Percentiles rank a stretch among this genome's conserved stretches.
phyloP scores from a whole-genome alignment of 2,113 vertebrate genomes.

The Patagioenas fasciata region DNA sequence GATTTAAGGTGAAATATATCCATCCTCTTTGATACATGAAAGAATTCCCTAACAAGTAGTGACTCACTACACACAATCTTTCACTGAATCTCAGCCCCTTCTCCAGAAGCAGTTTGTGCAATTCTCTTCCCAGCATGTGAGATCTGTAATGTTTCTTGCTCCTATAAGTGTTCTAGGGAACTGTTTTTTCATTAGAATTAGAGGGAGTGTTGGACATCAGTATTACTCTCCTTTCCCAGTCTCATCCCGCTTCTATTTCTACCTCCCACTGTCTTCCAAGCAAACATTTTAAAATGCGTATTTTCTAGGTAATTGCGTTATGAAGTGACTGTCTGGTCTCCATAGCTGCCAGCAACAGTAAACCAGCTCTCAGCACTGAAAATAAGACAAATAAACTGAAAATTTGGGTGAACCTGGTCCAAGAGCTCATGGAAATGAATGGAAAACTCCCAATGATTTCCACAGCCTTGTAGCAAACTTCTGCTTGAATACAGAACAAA shows the following conservation, averaged over 20 bases:
- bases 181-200: background rate
- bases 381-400: conserved; percentile 1
- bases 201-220: background rate
- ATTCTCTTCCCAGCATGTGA: background rate
- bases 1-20: background rate
- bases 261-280: background rate
- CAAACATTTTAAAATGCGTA: background rate
- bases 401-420: background rate
- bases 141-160: background rate
- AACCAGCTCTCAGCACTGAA: background rate
- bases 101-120: background rate
- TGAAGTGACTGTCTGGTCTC: background rate
- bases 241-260: background rate
- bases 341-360: background rate
- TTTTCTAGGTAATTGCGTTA: background rate
- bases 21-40: background rate
- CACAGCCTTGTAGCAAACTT: background rate
- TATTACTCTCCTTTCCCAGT: background rate
- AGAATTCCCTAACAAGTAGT: background rate
- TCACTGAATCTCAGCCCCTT: background rate
- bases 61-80: background rate
- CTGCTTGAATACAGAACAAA: background rate
- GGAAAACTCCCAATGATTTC: background rate
- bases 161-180: background rate
- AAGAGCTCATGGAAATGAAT: background rate